Percentiles rank a stretch among this genome's conserved stretches.
Evolutionary conservation across 2,888 invertebrate genomes (phyloP).

Genomic region (Oscheius myriophilus): DNA sequence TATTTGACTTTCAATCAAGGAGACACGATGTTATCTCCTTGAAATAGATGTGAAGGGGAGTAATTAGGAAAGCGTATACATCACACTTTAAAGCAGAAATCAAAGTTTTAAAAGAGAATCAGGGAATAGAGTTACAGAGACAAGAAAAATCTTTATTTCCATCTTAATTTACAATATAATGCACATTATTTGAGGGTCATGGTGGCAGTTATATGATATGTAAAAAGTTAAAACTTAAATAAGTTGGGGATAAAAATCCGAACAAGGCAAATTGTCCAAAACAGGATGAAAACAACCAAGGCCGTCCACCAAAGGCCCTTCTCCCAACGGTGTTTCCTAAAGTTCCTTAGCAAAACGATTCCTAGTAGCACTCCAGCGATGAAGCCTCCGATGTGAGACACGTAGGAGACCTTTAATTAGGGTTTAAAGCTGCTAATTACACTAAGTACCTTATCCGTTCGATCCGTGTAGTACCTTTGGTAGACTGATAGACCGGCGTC

Average conservation of each 20-base stretch:
- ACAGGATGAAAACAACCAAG: constrained; percentile 74
- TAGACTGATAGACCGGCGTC: constrained; percentile 92
- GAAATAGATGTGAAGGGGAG: too few species aligned
- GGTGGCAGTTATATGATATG: too few species aligned
- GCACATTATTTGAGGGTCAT: too few species aligned
- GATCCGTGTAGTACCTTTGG: constrained; percentile 81
- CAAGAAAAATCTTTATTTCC: too few species aligned
- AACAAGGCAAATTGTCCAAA: constrained; percentile 53
- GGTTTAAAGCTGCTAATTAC: background rate
- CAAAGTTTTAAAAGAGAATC: too few species aligned
- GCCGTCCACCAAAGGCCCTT: constrained; percentile 84
- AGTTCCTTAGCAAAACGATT: constrained; percentile 84
- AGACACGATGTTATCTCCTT: too few species aligned
- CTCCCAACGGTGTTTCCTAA: constrained; percentile 79
- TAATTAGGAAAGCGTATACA: too few species aligned
- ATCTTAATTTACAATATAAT: too few species aligned
- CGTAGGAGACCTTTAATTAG: constrained; percentile 82
- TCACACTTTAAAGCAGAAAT: too few species aligned
- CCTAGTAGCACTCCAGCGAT: constrained; percentile 86
- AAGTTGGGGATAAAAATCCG: constrained; percentile 47
- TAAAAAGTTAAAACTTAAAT: too few species aligned
- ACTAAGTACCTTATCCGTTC: constrained; percentile 40
- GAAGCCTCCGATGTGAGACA: constrained; percentile 91
- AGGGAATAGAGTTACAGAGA: too few species aligned
- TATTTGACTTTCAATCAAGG: too few species aligned